Conservation (phyloP, 2,888 invertebrate genomes). For the Hybos culiciformis region DNA sequence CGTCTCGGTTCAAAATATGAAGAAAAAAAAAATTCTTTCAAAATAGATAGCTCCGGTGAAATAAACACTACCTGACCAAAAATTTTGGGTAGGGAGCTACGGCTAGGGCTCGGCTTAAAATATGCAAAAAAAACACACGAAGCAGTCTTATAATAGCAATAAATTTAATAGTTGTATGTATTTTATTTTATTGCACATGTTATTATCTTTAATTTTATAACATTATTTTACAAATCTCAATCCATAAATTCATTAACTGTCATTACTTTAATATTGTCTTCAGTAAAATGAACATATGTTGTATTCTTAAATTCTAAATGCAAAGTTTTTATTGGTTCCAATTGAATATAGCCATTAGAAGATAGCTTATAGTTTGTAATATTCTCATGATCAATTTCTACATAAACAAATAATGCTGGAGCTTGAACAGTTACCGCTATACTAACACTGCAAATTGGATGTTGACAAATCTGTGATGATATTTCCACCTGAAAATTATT, state of each 20-base stretch:
- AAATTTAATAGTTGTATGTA: too few relatives aligned
- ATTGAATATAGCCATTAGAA: constrained; percentile 32
- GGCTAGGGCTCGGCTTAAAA: too few relatives aligned
- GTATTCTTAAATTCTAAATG: constrained; percentile 23
- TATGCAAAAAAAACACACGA: too few relatives aligned
- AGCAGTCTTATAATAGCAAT: too few relatives aligned
- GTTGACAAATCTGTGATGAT: constrained; percentile 20
- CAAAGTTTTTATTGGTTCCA: constrained; percentile 25
- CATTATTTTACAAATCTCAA: too few relatives aligned
- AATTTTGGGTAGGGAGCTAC: too few relatives aligned
- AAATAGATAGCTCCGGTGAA: too few relatives aligned
- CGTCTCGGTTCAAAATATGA: too few relatives aligned
- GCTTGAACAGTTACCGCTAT: constrained; percentile 24
- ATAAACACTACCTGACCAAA: too few relatives aligned
- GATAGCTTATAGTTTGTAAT: constrained; percentile 25
- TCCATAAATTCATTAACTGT: constrained; percentile 34
- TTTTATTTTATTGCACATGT: too few relatives aligned
- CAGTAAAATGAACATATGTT: constrained; percentile 19
- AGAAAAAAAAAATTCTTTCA: too few relatives aligned
- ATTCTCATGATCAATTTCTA: constrained; percentile 23
- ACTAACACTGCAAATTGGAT: constrained; percentile 21
- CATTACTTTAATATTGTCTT: constrained; percentile 24
- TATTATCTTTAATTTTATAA: too few relatives aligned
- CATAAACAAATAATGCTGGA: constrained; percentile 32
- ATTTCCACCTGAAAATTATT: constrained; percentile 25